A percentile compares a stretch with the other conserved stretches of the same genome.
Conservation (phyloP, 2,113 vertebrate species). For the Phylloscopus whistleri region DNA sequence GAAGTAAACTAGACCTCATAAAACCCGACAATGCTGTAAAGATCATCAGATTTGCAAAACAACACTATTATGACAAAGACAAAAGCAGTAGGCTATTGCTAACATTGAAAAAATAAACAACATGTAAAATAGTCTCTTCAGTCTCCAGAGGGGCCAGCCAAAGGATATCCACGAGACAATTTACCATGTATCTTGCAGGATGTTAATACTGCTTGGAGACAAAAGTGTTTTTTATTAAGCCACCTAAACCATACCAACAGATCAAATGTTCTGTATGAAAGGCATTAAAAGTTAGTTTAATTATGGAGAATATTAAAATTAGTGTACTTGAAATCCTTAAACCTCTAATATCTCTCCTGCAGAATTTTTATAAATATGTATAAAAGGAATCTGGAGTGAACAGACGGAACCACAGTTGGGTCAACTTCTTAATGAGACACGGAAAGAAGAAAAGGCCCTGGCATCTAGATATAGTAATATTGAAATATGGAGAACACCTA, state of each 20-base stretch:
- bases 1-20: slow-evolving; percentile 44
- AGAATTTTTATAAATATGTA: background rate
- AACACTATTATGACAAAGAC: slow-evolving; percentile 14
- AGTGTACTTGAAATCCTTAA: background rate
- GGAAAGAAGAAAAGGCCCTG: background rate
- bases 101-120: slow-evolving; percentile 39
- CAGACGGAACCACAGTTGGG: background rate
- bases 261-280: background rate
- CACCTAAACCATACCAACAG: background rate
- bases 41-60: slow-evolving; percentile 10
- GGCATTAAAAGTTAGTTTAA: background rate
- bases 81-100: slow-evolving; percentile 33
- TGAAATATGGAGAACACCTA: slow-evolving; percentile 6
- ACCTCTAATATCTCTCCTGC: background rate
- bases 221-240: slow-evolving; percentile 1
- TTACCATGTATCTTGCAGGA: background rate
- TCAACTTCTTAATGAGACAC: background rate
- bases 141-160: slow-evolving; percentile 16
- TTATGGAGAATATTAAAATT: background rate
- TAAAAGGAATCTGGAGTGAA: background rate
- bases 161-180: background rate
- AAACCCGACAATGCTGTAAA: slow-evolving; percentile 33
- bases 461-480: background rate
- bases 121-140: background rate
- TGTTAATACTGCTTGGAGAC: slow-evolving; percentile 15